These are phyloP conservation scores for Acanthurus leucopareius DNA, from an alignment of 2,797 vertebrate species.

Conservation along the genomic window DNA sequence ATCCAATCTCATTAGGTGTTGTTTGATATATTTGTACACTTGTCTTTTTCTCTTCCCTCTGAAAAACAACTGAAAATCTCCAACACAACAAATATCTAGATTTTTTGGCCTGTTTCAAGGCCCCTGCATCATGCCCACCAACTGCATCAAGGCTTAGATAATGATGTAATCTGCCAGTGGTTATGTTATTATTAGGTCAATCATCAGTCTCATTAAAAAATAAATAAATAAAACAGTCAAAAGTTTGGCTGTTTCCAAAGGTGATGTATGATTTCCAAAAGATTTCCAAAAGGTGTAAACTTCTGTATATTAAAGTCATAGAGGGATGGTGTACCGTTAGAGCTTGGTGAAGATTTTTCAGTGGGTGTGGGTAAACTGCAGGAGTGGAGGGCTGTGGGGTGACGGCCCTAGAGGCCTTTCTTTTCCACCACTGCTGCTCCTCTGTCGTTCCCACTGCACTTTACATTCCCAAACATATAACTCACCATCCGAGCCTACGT, in stretches of 20 bases:
- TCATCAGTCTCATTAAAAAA: background rate
- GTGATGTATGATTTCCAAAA: background rate
- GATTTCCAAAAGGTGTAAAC: background rate
- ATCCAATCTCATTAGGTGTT: background rate
- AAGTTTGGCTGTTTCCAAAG: no score
- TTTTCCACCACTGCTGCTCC: conserved; percentile 65
- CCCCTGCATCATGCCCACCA: background rate
- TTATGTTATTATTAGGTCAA: background rate
- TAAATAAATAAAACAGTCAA: background rate
- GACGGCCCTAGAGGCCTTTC: conserved; percentile 68
- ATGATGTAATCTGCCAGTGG: background rate
- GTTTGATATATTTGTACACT: background rate
- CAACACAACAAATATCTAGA: background rate
- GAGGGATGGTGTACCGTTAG: background rate
- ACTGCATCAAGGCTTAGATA: background rate
- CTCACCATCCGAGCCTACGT: conserved; percentile 70
- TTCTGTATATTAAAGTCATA: background rate
- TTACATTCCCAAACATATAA: conserved; percentile 81
- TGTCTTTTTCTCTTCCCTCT: background rate
- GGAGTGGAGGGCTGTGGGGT: conserved; percentile 46
- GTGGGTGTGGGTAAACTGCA: conserved; percentile 51
- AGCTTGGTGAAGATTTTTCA: conserved; percentile 12
- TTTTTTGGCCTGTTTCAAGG: background rate
- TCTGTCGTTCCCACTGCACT: conserved; percentile 79
- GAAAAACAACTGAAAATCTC: background rate